Percentiles rank a stretch among this genome's conserved stretches.
phyloP scores from a whole-genome alignment of 2,888 invertebrate genomes.

The Lycophotia porphyrea region DNA sequence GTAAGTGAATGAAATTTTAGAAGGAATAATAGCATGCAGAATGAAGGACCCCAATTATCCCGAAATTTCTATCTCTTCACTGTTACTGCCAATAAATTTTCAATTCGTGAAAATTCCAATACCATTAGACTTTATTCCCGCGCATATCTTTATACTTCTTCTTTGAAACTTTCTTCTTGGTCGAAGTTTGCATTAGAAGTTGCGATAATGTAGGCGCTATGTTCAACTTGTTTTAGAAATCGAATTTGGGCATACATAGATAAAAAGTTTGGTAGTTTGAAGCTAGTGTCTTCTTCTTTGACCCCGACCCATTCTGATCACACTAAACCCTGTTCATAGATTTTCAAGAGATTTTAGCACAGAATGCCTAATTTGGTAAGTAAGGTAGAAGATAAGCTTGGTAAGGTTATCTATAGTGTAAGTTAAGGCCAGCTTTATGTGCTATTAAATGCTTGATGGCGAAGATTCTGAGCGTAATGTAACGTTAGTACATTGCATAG shows the following conservation, averaged over 20 bases:
- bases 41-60: slow-evolving; percentile 78
- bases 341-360: slow-evolving; percentile 75
- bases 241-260: slow-evolving; percentile 87
- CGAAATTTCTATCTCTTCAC: slow-evolving; percentile 76
- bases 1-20: slow-evolving; percentile 81
- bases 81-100: slow-evolving; percentile 79
- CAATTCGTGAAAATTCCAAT: slow-evolving; percentile 89
- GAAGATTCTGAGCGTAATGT: slow-evolving; percentile 40
- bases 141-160: slow-evolving; percentile 87
- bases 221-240: slow-evolving; percentile 87
- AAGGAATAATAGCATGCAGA: slow-evolving; percentile 83
- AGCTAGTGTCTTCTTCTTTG: slow-evolving; percentile 87
- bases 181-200: slow-evolving; percentile 88
- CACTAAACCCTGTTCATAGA: slow-evolving; percentile 80
- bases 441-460: slow-evolving; percentile 56
- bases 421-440: slow-evolving; percentile 61
- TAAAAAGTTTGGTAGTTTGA: slow-evolving; percentile 87
- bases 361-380: slow-evolving; percentile 77
- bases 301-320: slow-evolving; percentile 81
- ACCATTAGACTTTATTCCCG: slow-evolving; percentile 86
- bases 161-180: slow-evolving; percentile 87
- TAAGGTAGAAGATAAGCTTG: slow-evolving; percentile 69
- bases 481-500: slow-evolving; percentile 44
- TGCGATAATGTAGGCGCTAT: slow-evolving; percentile 89
- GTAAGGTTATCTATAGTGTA: slow-evolving; percentile 67